Percentiles rank a stretch among this genome's conserved stretches.
Evolutionary conservation across 2,888 invertebrate species (phyloP).

Genomic region (Noctua comes): DNA sequence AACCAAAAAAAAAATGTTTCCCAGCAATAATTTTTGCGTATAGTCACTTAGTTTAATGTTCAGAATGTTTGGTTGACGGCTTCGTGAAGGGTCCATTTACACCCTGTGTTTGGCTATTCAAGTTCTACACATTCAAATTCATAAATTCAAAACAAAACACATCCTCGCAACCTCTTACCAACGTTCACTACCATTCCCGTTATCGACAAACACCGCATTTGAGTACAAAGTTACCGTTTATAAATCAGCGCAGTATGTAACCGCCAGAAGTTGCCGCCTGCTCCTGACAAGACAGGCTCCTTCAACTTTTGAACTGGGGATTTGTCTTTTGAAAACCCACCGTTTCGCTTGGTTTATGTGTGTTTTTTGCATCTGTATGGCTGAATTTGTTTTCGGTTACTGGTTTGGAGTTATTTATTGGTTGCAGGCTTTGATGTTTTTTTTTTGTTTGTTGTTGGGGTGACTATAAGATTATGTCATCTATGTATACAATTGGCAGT

Average conservation of each 20-base stretch:
- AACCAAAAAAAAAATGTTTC: too few relatives aligned
- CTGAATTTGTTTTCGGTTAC: conserved; percentile 23
- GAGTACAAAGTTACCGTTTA: conserved; percentile 56
- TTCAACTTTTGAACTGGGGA: conserved; percentile 61
- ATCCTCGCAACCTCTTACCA: conserved; percentile 14
- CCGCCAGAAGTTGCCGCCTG: conserved; percentile 56
- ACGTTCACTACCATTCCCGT: conserved; percentile 21
- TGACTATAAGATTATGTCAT: background rate
- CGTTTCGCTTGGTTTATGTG: conserved; percentile 39
- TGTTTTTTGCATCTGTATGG: conserved; percentile 33
- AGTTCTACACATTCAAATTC: background rate
- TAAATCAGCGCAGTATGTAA: conserved; percentile 59
- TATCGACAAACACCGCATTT: conserved; percentile 52
- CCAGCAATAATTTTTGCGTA: too few relatives aligned
- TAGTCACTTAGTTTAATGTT: background rate
- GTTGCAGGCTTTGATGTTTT: background rate
- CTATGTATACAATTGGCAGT: background rate
- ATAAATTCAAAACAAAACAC: conserved; percentile 19
- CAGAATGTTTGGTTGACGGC: background rate
- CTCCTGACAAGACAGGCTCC: conserved; percentile 54
- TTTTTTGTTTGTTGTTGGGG: too few relatives aligned
- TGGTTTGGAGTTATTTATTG: conserved; percentile 26
- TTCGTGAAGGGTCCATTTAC: background rate
- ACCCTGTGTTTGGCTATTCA: background rate
- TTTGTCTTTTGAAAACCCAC: conserved; percentile 58